phyloP scores from a whole-genome alignment of 2,888 invertebrate species.

The Athetis lepigone region DNA sequence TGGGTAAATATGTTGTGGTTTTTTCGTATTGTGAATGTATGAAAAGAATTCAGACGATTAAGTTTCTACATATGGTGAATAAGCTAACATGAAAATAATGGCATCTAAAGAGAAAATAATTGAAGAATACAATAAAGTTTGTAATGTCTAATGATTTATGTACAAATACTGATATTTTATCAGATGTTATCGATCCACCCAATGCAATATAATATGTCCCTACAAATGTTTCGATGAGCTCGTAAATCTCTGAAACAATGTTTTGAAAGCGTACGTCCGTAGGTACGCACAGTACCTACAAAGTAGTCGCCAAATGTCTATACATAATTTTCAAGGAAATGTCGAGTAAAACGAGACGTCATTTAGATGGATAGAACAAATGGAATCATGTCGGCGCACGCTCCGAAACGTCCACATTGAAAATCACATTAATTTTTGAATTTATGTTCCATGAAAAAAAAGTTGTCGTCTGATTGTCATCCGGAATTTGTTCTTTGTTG shows the following conservation, averaged over 20 bases:
- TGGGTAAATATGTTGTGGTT: conserved; percentile 27
- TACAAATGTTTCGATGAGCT: conserved; percentile 62
- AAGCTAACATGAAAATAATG: too few species aligned
- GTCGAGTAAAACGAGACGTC: conserved; percentile 60
- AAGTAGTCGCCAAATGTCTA: conserved; percentile 67
- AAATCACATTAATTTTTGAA: conserved; percentile 51
- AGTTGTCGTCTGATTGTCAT: conserved; percentile 46
- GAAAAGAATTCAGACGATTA: conserved; percentile 1
- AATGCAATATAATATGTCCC: conserved; percentile 40
- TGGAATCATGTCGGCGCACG: conserved; percentile 70
- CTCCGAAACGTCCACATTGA: conserved; percentile 46
- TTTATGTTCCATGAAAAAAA: conserved; percentile 52
- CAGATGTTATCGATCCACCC: conserved; percentile 16
- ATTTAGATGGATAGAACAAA: conserved; percentile 75
- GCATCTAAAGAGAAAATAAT: too few species aligned
- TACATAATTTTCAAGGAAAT: conserved; percentile 73
- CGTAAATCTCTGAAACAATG: conserved; percentile 69
- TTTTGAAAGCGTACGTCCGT: conserved; percentile 59
- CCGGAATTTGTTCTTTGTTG: conserved; percentile 26
- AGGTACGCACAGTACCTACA: conserved; percentile 59
- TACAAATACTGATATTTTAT: conserved; percentile 12
- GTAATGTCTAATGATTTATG: conserved; percentile 20
- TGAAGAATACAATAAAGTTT: conserved; percentile 28
- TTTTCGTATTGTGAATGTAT: conserved; percentile 3
- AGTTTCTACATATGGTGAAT: neutral